These are phyloP conservation scores for Epistrophe eligans DNA, from an alignment of 2,888 invertebrate species.

Conservation along the genomic window DNA sequence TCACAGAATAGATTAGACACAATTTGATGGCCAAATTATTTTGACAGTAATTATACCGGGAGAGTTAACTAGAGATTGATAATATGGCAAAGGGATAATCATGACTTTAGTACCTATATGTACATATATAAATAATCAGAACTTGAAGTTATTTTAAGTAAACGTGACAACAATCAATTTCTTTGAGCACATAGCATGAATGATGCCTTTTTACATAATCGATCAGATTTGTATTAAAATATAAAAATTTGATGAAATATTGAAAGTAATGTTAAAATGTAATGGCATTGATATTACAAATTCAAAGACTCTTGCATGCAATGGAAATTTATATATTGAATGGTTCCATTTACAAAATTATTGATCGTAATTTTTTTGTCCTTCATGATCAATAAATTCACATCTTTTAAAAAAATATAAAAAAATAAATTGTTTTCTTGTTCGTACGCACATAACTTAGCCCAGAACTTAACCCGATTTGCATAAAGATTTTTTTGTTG, in stretches of 20 bases:
- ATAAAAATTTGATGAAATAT: neutral
- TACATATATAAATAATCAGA: too few species aligned
- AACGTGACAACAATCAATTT: constrained; percentile 3
- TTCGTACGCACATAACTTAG: too few species aligned
- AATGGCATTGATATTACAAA: neutral
- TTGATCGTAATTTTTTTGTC: neutral
- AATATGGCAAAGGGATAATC: neutral
- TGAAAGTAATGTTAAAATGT: neutral
- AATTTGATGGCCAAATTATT: constrained; percentile 53
- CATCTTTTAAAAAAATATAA: too few species aligned
- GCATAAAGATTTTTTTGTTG: too few species aligned
- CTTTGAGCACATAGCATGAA: neutral
- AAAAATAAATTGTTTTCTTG: too few species aligned
- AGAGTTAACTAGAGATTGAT: neutral
- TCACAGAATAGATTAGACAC: constrained; percentile 16
- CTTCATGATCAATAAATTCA: neutral
- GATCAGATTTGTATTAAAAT: neutral
- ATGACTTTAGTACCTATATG: neutral
- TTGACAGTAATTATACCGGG: constrained; percentile 51
- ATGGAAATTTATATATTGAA: neutral
- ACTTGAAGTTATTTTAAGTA: neutral
- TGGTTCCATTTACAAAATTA: neutral
- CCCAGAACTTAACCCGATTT: too few species aligned
- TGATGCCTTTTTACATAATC: neutral
- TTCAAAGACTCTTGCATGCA: neutral